phyloP scores from a whole-genome alignment of 1,140 invertebrate species.

The Aphaenogaster ashmeadi region DNA sequence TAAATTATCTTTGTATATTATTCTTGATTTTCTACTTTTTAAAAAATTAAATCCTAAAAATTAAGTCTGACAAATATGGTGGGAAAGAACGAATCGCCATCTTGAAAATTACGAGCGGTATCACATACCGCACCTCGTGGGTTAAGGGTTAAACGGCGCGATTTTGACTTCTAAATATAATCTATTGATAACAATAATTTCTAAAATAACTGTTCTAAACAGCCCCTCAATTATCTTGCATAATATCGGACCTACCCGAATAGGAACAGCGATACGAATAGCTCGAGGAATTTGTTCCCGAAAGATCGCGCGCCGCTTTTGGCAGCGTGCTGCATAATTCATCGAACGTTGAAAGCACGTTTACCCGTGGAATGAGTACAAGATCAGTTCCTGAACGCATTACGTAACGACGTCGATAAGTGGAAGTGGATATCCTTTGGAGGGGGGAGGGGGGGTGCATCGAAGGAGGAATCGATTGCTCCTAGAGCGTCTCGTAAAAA shows the following conservation, averaged over 20 bases:
- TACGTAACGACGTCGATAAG: slow-evolving; percentile 61
- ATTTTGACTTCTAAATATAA: not conserved
- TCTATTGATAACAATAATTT: not conserved
- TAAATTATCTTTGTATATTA: no score
- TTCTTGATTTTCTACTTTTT: no score
- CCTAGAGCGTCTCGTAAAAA: slow-evolving; percentile 32
- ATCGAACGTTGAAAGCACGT: slow-evolving; percentile 15
- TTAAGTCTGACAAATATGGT: no score
- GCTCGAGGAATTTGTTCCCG: not conserved
- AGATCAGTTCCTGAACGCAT: slow-evolving; percentile 31
- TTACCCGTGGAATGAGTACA: slow-evolving; percentile 18
- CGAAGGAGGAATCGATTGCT: slow-evolving; percentile 30
- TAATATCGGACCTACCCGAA: not conserved
- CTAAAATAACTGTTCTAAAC: not conserved
- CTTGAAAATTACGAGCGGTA: no score
- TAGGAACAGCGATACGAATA: not conserved
- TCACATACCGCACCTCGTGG: no score
- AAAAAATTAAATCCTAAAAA: no score
- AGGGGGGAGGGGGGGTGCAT: not conserved
- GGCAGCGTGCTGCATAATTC: slow-evolving; percentile 7
- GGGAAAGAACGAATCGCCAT: no score
- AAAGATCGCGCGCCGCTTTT: slow-evolving; percentile 6
- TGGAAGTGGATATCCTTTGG: slow-evolving; percentile 25
- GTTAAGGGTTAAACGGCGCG: not conserved
- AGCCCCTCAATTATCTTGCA: not conserved